Base-by-base conservation (phyloP, 2,888 invertebrate species). In the Pandemis cinnamomeana region DNA sequence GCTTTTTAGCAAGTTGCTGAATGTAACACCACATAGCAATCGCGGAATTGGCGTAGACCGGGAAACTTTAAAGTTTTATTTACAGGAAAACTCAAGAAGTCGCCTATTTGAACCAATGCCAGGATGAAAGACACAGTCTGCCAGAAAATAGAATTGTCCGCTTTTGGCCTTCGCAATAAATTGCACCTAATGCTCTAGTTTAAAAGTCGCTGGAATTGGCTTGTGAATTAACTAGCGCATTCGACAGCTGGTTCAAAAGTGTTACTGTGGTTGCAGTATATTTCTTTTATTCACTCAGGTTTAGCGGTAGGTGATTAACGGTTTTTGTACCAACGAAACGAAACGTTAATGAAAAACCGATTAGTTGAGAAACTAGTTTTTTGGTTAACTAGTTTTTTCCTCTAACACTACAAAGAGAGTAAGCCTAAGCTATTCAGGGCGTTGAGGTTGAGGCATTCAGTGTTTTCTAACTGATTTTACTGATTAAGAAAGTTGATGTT, bases 61-160 rank as follows among this genome's bases (percentile, higher is more conserved):
- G 27, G 53, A 62, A 71, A 71, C 27, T 70, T 66, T 46, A n/a
- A 20, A 67, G 61, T 83, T 85, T 83, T 85, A 88, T 89, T 86
- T 86, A 84, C 83, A 81, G 82, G 80, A 73, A 77, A 80, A 73
- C 64, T 61, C 60, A 36, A 75, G 51, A 71, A 75, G 73, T 80
- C 78, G 77, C 79, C 82, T 80, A 85, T 86, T 89, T 89, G 89
- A 89, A 83, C 76, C 83, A 79, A 76, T 85, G 88, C 89, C 89
- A 89, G 83, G 81, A 81, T 80, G 81, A 80, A 80, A 72, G 76
- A 80, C 77, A 67, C 78, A 77, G 77, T 77, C 69, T 80, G 83
- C 81, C 81, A 83, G 78, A 73, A 78, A 80, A 80, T 81, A 79
- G 82, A 84, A 82, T 78, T 75, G 78, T 77, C 70, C 72, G 71